Percentiles rank a stretch among this genome's conserved stretches.
Conservation (phyloP, 1,140 invertebrate genomes). For the Dysdera silvatica region DNA sequence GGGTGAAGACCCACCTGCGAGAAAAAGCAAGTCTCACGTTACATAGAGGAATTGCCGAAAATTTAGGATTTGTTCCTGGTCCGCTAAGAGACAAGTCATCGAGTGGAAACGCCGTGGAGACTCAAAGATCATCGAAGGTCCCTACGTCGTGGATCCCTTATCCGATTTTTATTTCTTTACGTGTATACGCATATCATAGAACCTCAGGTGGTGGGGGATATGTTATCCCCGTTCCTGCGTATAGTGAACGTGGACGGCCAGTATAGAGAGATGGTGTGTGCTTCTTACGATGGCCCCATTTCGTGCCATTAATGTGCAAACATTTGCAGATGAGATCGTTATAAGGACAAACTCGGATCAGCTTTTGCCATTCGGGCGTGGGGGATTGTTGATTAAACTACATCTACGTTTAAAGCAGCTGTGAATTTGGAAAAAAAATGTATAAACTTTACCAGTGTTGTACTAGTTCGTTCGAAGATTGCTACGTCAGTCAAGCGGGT, state of each 20-base stretch:
- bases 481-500: neutral
- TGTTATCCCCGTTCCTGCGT: neutral
- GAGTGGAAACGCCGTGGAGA: no score
- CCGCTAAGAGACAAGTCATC: no score
- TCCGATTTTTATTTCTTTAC: no score
- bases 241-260: neutral
- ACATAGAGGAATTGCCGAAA: no score
- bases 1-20: no score
- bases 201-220: neutral
- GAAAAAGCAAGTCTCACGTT: no score
- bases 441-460: neutral
- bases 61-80: no score
- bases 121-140: no score
- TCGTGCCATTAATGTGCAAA: neutral
- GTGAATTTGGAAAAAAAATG: neutral
- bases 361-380: constrained; percentile 5
- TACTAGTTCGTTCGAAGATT: neutral
- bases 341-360: neutral
- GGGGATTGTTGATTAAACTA: neutral
- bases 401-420: neutral
- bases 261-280: neutral
- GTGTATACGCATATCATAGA: neutral
- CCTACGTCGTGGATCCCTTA: no score
- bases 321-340: constrained; percentile 3
- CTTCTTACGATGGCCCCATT: neutral